These are phyloP conservation scores for Peromyscus attwateri DNA, from an alignment of 2,797 vertebrate genomes.

Conservation along the genomic window DNA sequence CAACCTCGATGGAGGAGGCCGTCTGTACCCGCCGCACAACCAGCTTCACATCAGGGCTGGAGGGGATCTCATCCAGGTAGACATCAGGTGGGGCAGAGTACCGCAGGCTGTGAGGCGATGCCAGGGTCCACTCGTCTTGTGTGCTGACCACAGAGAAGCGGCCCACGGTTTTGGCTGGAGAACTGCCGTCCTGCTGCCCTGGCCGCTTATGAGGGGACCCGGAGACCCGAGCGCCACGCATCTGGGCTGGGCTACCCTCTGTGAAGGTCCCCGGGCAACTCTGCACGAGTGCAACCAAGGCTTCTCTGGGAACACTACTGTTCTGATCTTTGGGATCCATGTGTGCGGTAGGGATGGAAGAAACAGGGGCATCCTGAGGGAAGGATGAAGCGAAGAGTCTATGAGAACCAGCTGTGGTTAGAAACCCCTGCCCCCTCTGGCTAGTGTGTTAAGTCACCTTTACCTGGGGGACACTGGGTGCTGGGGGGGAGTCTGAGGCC, in stretches of 20 bases:
- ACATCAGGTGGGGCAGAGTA: conserved; percentile 97
- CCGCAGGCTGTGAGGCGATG: conserved; percentile 90
- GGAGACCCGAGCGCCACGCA: conserved; percentile 88
- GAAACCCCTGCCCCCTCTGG: not conserved
- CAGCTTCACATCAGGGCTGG: conserved; percentile 89
- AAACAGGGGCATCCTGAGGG: conserved; percentile 78
- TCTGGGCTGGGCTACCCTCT: conserved; percentile 82
- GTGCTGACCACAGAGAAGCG: conserved; percentile 96
- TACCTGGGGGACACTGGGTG: conserved; percentile 84
- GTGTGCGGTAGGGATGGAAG: conserved; percentile 58
- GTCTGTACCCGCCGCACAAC: conserved; percentile 90
- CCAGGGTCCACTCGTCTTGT: conserved; percentile 93
- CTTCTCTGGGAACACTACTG: conserved; percentile 80
- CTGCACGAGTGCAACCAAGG: conserved; percentile 85
- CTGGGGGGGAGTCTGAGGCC: not conserved
- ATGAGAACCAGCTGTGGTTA: not conserved
- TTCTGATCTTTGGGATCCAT: conserved; percentile 83
- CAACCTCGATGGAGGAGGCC: conserved; percentile 92
- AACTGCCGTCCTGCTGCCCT: conserved; percentile 77
- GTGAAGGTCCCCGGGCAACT: conserved; percentile 81
- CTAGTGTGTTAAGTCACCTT: not conserved
- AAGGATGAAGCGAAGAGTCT: conserved; percentile 57
- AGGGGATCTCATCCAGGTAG: conserved; percentile 94
- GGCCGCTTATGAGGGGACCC: conserved; percentile 90
- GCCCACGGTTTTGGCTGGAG: conserved; percentile 93